phyloP scores from a whole-genome alignment of 2,113 vertebrate species.

The Gymnocephalus cernua region DNA sequence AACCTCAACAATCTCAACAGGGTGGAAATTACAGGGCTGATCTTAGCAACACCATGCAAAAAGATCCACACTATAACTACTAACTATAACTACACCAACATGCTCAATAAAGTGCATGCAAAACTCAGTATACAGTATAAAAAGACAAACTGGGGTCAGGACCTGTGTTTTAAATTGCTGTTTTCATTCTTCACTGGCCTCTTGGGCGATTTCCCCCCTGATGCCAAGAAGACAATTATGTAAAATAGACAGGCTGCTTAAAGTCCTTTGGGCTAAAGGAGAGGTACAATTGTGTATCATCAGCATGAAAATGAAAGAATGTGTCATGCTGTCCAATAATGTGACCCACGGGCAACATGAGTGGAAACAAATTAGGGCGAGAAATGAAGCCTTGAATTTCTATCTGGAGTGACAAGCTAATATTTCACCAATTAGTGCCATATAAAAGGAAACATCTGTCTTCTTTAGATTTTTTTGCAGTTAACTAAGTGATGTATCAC shows the following conservation, averaged over 20 bases:
- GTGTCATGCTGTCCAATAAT: conserved; percentile 29
- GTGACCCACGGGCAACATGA: not conserved
- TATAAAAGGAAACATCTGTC: not conserved
- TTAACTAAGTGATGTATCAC: conserved; percentile 1
- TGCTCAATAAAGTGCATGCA: not conserved
- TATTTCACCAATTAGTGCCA: not conserved
- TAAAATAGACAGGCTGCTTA: conserved; percentile 23
- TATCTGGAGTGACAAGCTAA: conserved; percentile 10
- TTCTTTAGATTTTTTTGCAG: not conserved
- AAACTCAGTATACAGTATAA: not conserved
- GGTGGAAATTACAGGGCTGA: not conserved
- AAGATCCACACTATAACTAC: not conserved
- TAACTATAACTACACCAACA: not conserved
- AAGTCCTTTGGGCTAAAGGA: conserved; percentile 8
- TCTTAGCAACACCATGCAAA: not conserved
- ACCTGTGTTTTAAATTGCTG: conserved; percentile 30
- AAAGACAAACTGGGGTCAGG: conserved; percentile 1
- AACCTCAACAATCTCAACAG: not conserved
- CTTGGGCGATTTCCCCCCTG: not conserved
- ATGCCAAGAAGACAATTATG: conserved; percentile 47
- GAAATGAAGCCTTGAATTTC: conserved; percentile 10
- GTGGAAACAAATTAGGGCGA: conserved; percentile 23
- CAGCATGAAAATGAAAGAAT: conserved; percentile 28
- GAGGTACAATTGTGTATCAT: conserved; percentile 12
- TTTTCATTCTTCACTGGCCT: not conserved